Evolutionary conservation across 2,888 invertebrate genomes (phyloP).

Genomic region (Rhingia campestris): DNA sequence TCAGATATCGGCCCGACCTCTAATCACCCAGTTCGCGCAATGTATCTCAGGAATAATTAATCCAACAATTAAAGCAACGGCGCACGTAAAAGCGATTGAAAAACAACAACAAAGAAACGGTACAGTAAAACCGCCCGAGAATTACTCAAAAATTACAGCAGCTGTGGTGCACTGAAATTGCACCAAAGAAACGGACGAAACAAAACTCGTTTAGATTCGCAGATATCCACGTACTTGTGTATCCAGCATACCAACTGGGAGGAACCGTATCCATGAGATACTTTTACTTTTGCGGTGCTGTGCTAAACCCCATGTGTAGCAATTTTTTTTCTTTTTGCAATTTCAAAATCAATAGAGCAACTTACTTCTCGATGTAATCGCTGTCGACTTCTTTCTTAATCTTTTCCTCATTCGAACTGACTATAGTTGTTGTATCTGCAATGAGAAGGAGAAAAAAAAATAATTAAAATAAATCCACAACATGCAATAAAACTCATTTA

Average conservation of each 20-base stretch:
- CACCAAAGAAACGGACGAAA: slow-evolving; percentile 21
- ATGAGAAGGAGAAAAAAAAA: slow-evolving; percentile 26
- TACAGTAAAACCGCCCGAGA: slow-evolving; percentile 3
- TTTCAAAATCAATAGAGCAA: slow-evolving; percentile 55
- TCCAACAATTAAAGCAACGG: slow-evolving; percentile 57
- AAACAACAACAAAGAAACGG: not conserved
- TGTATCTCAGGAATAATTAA: slow-evolving; percentile 60
- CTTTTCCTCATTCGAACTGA: slow-evolving; percentile 79
- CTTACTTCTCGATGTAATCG: slow-evolving; percentile 82
- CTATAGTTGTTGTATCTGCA: slow-evolving; percentile 79
- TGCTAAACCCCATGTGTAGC: not conserved
- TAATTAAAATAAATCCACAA: slow-evolving; percentile 51
- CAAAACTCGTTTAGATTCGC: slow-evolving; percentile 61
- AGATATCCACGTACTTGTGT: slow-evolving; percentile 23
- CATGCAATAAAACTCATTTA: slow-evolving; percentile 32
- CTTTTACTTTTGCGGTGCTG: slow-evolving; percentile 62
- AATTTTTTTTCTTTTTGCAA: slow-evolving; percentile 3
- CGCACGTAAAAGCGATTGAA: slow-evolving; percentile 12
- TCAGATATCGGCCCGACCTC: slow-evolving; percentile 32
- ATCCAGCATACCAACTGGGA: slow-evolving; percentile 16
- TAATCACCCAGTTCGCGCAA: slow-evolving; percentile 35
- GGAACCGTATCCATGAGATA: slow-evolving; percentile 53
- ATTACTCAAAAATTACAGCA: slow-evolving; percentile 57
- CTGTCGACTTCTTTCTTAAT: slow-evolving; percentile 81
- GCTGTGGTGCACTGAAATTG: slow-evolving; percentile 38